Evolutionary conservation across 2,888 invertebrate genomes (phyloP).

Genomic region (Rotaria socialis): DNA sequence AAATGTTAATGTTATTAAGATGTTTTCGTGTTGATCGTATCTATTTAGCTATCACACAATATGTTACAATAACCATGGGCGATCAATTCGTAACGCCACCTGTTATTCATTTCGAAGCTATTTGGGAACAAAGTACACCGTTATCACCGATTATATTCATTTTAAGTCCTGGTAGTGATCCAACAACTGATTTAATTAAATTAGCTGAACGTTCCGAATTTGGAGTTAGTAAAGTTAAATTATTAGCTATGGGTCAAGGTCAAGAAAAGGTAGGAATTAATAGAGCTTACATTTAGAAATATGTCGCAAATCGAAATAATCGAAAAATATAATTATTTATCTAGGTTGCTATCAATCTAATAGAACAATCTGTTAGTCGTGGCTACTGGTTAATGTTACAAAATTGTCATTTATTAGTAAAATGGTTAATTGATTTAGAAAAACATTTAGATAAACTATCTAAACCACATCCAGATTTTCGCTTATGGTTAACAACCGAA

Average conservation of each 20-base stretch:
- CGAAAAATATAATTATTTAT: slow-evolving; percentile 45
- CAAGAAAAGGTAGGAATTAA: slow-evolving; percentile 57
- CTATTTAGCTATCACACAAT: slow-evolving; percentile 76
- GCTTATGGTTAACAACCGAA: slow-evolving; percentile 87
- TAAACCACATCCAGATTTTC: slow-evolving; percentile 81
- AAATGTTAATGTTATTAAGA: slow-evolving; percentile 75
- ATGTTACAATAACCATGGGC: slow-evolving; percentile 76
- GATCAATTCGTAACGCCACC: slow-evolving; percentile 83
- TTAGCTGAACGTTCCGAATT: slow-evolving; percentile 60
- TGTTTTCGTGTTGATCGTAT: slow-evolving; percentile 85
- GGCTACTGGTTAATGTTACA: slow-evolving; percentile 88
- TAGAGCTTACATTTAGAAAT: neutral
- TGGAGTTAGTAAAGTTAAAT: slow-evolving; percentile 59
- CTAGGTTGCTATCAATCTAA: slow-evolving; percentile 67
- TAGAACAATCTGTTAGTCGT: slow-evolving; percentile 59
- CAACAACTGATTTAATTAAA: slow-evolving; percentile 60
- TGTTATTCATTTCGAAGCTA: slow-evolving; percentile 74
- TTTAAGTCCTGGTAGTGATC: slow-evolving; percentile 61
- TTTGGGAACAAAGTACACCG: slow-evolving; percentile 78
- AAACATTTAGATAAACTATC: slow-evolving; percentile 74
- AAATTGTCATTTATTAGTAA: slow-evolving; percentile 79
- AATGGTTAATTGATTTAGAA: slow-evolving; percentile 75
- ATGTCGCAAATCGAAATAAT: neutral
- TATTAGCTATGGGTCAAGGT: slow-evolving; percentile 61
- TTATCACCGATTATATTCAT: slow-evolving; percentile 63